phyloP scores from a whole-genome alignment of 2,113 vertebrate genomes.

The Machaerirhynchus nigripectus region DNA sequence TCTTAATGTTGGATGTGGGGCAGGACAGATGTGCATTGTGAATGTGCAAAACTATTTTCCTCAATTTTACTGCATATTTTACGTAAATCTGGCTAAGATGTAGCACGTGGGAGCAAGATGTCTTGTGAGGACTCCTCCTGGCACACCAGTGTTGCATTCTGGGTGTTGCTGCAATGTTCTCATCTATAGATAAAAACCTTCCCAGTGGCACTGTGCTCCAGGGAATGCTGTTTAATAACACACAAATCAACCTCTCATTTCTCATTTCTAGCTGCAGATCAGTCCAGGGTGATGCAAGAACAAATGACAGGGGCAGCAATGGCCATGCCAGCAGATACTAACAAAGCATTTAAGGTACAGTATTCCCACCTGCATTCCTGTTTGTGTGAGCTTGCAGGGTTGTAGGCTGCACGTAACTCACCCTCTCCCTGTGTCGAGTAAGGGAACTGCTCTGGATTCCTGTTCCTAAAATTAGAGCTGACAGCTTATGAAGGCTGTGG shows the following conservation, averaged over 20 bases:
- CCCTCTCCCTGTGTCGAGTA: neutral
- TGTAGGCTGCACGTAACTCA: neutral
- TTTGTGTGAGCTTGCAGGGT: neutral
- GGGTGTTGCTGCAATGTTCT: neutral
- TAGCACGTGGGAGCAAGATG: neutral
- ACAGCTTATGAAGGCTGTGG: neutral
- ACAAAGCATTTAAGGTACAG: conserved; percentile 97
- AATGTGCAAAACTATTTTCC: neutral
- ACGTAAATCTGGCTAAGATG: neutral
- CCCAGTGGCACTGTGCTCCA: neutral
- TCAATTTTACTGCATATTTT: neutral
- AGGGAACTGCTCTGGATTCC: neutral
- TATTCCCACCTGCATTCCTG: neutral
- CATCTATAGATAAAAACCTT: neutral
- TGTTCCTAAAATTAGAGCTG: conserved; percentile 21
- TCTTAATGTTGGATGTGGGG: neutral
- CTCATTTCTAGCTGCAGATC: conserved; percentile 86
- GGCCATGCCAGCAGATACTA: conserved; percentile 98
- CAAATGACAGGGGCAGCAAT: conserved; percentile 98
- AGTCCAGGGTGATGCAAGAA: conserved; percentile 98
- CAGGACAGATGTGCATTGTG: neutral
- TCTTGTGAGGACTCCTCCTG: neutral
- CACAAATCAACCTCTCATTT: neutral
- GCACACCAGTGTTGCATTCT: neutral
- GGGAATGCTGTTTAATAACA: neutral